These are phyloP conservation scores for Lineus longissimus DNA, from an alignment of 1,140 invertebrate species.

Conservation along the genomic window DNA sequence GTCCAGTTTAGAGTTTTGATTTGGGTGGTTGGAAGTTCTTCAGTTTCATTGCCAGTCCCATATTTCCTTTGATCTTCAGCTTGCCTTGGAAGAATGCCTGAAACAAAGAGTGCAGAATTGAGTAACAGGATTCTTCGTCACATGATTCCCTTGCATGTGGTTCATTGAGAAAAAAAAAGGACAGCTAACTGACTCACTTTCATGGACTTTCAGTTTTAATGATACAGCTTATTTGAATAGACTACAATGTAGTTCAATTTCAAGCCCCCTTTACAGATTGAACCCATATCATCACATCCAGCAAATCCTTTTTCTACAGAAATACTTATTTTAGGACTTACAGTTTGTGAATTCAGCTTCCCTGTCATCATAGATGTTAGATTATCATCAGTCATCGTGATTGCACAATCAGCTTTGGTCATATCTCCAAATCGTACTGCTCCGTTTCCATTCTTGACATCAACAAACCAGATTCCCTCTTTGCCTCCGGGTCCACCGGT, in stretches of 20 bases:
- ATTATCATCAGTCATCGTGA: slow-evolving; percentile 81
- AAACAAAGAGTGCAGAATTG: slow-evolving; percentile 19
- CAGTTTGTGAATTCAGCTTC: slow-evolving; percentile 82
- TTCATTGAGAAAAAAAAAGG: not conserved
- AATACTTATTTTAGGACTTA: slow-evolving; percentile 20
- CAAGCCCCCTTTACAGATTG: no score
- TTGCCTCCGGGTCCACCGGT: slow-evolving; percentile 69
- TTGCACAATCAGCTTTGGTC: slow-evolving; percentile 87
- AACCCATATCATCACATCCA: no score
- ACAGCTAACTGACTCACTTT: no score
- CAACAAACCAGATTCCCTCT: slow-evolving; percentile 83
- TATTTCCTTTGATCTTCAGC: slow-evolving; percentile 92
- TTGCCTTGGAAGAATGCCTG: slow-evolving; percentile 97
- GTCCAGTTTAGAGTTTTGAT: not conserved
- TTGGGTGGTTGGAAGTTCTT: slow-evolving; percentile 62
- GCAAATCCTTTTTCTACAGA: slow-evolving; percentile 6
- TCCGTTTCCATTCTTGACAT: slow-evolving; percentile 84
- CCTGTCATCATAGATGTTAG: slow-evolving; percentile 81
- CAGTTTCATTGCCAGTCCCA: slow-evolving; percentile 92
- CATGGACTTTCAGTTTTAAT: not conserved
- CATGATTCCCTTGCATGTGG: not conserved
- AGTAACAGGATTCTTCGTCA: not conserved
- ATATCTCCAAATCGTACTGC: slow-evolving; percentile 75
- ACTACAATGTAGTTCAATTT: no score
- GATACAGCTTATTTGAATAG: not conserved